A percentile compares a stretch with the other conserved stretches of the same genome.
Conservation (phyloP, 2,113 vertebrate genomes). For the cattle (Bos taurus) region DNA sequence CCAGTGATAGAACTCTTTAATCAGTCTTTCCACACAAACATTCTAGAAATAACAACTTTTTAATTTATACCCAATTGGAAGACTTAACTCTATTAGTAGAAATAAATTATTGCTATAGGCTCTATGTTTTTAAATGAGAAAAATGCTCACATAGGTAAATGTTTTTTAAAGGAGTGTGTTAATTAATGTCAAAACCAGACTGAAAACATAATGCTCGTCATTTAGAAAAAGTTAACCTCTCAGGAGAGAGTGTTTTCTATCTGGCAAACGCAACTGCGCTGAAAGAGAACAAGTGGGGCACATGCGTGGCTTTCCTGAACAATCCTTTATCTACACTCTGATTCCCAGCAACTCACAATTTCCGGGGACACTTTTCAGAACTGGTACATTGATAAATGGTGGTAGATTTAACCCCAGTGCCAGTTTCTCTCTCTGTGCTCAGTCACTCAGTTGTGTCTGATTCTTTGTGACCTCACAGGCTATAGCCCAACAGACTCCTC, state of each 20-base stretch:
- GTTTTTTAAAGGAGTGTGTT: background rate
- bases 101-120: background rate
- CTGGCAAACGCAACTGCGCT: background rate
- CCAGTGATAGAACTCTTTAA: background rate
- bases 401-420: background rate
- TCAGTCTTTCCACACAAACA: too few species aligned
- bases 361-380: background rate
- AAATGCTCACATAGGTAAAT: background rate
- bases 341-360: background rate
- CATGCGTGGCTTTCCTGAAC: accelerated
- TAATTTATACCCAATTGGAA: background rate
- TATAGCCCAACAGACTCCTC: background rate
- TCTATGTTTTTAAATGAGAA: background rate
- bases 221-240: background rate
- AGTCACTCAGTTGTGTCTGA: background rate
- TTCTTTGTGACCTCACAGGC: background rate
- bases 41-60: background rate
- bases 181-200: background rate
- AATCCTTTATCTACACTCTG: background rate
- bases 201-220: background rate
- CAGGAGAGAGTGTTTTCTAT: background rate
- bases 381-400: background rate
- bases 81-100: background rate
- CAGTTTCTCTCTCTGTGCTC: background rate
- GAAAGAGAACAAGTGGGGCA: accelerated